Conservation (phyloP, 2,888 invertebrate species). For the Acleris cristana region DNA sequence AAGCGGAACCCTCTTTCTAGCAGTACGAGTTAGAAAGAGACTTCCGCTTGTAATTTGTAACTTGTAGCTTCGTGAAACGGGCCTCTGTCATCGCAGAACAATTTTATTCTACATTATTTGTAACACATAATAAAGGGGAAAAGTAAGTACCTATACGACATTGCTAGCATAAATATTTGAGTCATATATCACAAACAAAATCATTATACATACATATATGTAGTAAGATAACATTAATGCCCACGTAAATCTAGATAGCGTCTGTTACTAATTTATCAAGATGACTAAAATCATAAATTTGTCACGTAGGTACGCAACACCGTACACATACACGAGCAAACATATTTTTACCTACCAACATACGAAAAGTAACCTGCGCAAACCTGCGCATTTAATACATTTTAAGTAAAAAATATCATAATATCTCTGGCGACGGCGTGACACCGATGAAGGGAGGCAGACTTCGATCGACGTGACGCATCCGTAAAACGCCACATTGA, state of each 20-base stretch:
- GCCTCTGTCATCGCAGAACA: no score
- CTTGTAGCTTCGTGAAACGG: no score
- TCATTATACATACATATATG: slow-evolving; percentile 29
- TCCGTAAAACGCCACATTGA: no score
- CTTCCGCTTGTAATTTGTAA: no score
- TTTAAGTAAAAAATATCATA: neutral
- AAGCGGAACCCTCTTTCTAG: no score
- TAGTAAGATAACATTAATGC: slow-evolving; percentile 42
- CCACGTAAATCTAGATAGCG: slow-evolving; percentile 64
- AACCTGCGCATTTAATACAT: neutral
- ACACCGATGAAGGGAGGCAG: neutral
- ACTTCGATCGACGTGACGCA: no score
- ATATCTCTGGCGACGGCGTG: no score
- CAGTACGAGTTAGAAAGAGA: no score
- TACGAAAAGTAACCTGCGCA: slow-evolving; percentile 19
- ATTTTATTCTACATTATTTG: neutral
- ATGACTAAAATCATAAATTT: slow-evolving; percentile 68
- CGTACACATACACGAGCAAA: slow-evolving; percentile 48
- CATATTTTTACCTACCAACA: slow-evolving; percentile 37
- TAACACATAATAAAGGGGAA: neutral
- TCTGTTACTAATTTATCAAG: slow-evolving; percentile 63
- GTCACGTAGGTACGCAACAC: slow-evolving; percentile 58
- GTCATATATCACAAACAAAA: slow-evolving; percentile 37
- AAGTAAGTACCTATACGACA: slow-evolving; percentile 16
- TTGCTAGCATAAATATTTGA: slow-evolving; percentile 36